A percentile compares a stretch with the other conserved stretches of the same genome.
These are phyloP conservation scores for Antedon mediterranea DNA, from an alignment of 53 echinoderm and acorn worm species.

Conservation along the genomic window DNA sequence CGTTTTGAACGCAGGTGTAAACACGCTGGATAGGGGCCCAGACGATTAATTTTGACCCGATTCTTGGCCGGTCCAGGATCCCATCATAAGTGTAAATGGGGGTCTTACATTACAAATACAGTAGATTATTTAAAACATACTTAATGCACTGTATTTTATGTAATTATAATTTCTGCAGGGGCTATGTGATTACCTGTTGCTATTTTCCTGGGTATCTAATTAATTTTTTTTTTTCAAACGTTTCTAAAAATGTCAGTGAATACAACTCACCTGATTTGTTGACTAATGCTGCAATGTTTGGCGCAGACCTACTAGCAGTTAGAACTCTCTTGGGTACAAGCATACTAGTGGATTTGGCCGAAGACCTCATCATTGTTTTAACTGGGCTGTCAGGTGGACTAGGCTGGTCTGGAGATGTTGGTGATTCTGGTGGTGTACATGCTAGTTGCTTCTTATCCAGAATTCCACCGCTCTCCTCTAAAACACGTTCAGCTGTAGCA, in stretches of 20 bases:
- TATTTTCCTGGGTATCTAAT: too few relatives aligned
- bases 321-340: slow-evolving; percentile 87
- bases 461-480: neutral
- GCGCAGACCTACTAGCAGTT: slow-evolving; percentile 76
- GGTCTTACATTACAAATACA: too few relatives aligned
- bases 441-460: neutral
- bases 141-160: too few relatives aligned
- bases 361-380: slow-evolving; percentile 6
- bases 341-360: slow-evolving; percentile 8
- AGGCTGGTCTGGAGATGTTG: slow-evolving; percentile 41
- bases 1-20: too few relatives aligned
- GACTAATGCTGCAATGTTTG: slow-evolving; percentile 86
- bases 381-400: slow-evolving; percentile 75
- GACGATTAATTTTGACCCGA: too few relatives aligned
- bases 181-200: too few relatives aligned
- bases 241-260: neutral
- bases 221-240: too few relatives aligned
- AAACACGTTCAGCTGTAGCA: neutral
- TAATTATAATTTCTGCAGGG: too few relatives aligned
- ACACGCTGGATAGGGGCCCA: too few relatives aligned
- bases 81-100: too few relatives aligned
- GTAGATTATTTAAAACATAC: too few relatives aligned
- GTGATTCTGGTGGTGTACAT: slow-evolving; percentile 49
- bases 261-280: slow-evolving; percentile 50
- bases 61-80: too few relatives aligned